These are phyloP conservation scores for Pachyseris speciosa DNA, from an alignment of 64 coral and sea anemone species.

Conservation along the genomic window DNA sequence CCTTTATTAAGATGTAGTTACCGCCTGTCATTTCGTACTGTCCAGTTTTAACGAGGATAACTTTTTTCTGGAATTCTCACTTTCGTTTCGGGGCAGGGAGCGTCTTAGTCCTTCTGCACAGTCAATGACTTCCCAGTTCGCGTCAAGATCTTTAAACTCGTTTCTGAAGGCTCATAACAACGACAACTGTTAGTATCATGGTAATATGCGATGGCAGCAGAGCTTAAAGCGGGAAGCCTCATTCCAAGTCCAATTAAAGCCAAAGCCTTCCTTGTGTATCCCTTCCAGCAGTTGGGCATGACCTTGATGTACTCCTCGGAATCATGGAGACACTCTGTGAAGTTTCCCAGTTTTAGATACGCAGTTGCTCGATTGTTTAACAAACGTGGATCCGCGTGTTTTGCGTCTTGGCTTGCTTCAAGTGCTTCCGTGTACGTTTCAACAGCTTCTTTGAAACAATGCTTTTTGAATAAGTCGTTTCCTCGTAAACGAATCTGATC, in stretches of 20 bases:
- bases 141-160: neutral
- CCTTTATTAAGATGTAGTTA: neutral
- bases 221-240: neutral
- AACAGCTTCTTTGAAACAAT: slow-evolving; percentile 19
- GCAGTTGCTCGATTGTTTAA: slow-evolving; percentile 59
- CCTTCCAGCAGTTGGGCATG: slow-evolving; percentile 55
- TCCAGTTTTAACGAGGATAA: neutral
- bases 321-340: slow-evolving; percentile 42
- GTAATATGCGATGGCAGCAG: slow-evolving; percentile 39
- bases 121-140: neutral
- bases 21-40: neutral
- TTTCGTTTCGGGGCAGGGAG: neutral
- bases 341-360: slow-evolving; percentile 37
- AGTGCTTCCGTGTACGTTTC: slow-evolving; percentile 8
- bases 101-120: neutral
- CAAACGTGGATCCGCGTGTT: neutral
- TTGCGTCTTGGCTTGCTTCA: neutral
- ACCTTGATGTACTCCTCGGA: slow-evolving; percentile 21
- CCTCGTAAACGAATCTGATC: neutral
- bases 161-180: neutral
- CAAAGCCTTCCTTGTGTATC: slow-evolving; percentile 53
- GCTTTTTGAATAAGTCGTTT: neutral
- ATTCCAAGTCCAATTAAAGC: slow-evolving; percentile 14
- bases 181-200: neutral
- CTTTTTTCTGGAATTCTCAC: neutral